Percentiles rank a stretch among this genome's conserved stretches.
Evolutionary conservation across 2,888 invertebrate species (phyloP).

Genomic region (Mylabris sibirica): DNA sequence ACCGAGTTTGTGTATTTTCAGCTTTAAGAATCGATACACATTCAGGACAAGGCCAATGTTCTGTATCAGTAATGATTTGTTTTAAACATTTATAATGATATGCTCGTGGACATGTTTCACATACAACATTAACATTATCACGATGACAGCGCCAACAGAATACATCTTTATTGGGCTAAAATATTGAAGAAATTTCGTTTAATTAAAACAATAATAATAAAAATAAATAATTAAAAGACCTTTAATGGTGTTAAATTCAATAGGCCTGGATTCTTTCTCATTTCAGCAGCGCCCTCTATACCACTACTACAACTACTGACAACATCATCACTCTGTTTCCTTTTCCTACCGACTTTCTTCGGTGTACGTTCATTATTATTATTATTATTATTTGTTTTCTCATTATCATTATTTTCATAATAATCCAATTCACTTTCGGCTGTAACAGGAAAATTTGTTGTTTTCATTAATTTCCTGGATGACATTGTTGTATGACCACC

Average conservation of each 20-base stretch:
- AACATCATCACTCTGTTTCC: slow-evolving; percentile 42
- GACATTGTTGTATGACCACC: slow-evolving; percentile 11
- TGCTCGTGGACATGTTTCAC: slow-evolving; percentile 84
- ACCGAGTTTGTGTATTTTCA: slow-evolving; percentile 76
- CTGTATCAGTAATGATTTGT: slow-evolving; percentile 60
- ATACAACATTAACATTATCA: slow-evolving; percentile 70
- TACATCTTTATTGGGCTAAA: slow-evolving; percentile 69
- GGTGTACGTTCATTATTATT: background rate
- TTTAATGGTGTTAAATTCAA: slow-evolving; percentile 19
- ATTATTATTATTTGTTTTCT: slow-evolving; percentile 17
- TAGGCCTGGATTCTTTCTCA: slow-evolving; percentile 37
- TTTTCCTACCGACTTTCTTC: slow-evolving; percentile 35
- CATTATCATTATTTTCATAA: slow-evolving; percentile 25
- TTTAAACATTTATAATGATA: slow-evolving; percentile 83
- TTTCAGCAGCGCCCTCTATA: slow-evolving; percentile 40
- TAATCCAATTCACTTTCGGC: slow-evolving; percentile 51
- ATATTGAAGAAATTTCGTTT: slow-evolving; percentile 25
- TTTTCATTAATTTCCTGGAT: slow-evolving; percentile 30
- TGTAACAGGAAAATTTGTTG: slow-evolving; percentile 50
- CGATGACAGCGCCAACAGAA: slow-evolving; percentile 95
- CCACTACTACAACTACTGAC: slow-evolving; percentile 25
- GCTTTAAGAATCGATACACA: slow-evolving; percentile 78
- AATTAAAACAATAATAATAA: background rate
- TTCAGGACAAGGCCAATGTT: slow-evolving; percentile 88
- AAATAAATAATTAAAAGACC: background rate